Conservation (phyloP, 2,113 vertebrate species). For the Galeopterus variegatus region DNA sequence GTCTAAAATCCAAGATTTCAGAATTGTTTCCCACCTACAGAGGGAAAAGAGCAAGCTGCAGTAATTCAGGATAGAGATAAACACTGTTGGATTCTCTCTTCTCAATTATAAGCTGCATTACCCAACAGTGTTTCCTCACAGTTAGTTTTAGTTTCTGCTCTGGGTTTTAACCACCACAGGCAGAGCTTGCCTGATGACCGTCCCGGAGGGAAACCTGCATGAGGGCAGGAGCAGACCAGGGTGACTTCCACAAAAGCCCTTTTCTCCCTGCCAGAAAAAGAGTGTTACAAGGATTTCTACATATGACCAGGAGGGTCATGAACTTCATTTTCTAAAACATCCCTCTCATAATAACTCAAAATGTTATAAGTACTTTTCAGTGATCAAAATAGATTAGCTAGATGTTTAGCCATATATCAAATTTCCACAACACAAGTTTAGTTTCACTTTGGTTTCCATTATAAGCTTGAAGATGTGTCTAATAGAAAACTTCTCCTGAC, state of each 20-base stretch:
- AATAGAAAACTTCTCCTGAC: neutral
- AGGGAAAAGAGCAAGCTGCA: neutral
- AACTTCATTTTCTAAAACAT: neutral
- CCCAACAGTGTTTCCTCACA: neutral
- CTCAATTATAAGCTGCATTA: neutral
- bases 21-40: neutral
- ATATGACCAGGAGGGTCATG: neutral
- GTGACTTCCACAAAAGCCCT: neutral
- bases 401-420: neutral
- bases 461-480: neutral
- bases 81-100: neutral
- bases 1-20: slow-evolving; percentile 32
- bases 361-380: neutral
- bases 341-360: neutral
- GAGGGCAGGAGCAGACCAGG: neutral
- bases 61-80: neutral
- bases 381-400: neutral
- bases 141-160: slow-evolving; percentile 33
- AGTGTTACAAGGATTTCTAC: neutral
- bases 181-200: neutral
- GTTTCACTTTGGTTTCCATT: neutral
- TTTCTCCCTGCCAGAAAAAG: neutral
- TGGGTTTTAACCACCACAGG: neutral
- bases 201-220: neutral
- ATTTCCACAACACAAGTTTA: neutral